These are phyloP conservation scores for Gallinago solitaria DNA, from an alignment of 2,797 vertebrate genomes.

Conservation along the genomic window DNA sequence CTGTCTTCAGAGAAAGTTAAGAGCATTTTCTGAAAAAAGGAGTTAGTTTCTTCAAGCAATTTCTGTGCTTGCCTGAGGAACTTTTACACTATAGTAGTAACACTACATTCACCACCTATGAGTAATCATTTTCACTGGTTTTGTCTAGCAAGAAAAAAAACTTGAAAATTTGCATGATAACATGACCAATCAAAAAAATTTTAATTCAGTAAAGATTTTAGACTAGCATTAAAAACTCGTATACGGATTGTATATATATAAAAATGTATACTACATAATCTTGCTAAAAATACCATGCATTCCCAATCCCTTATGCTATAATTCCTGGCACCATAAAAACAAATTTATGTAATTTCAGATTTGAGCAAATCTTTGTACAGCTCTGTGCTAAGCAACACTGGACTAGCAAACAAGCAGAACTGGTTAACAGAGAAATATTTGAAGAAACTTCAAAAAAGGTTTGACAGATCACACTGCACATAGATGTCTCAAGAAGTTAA, in stretches of 20 bases:
- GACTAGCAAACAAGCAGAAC: background rate
- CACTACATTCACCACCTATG: constrained; percentile 34
- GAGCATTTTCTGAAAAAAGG: background rate
- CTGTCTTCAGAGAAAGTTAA: background rate
- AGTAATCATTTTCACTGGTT: constrained; percentile 56
- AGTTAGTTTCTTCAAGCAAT: background rate
- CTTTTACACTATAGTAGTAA: constrained; percentile 33
- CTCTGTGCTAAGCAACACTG: background rate
- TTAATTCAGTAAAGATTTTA: constrained; percentile 17
- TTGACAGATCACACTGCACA: background rate
- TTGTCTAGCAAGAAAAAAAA: background rate
- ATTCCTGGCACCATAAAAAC: background rate
- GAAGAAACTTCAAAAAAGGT: background rate
- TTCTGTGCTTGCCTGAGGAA: background rate
- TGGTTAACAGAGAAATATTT: background rate
- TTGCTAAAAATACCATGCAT: constrained; percentile 3
- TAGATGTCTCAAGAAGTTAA: background rate
- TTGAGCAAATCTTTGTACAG: background rate
- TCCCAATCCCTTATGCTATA: background rate
- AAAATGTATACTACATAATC: background rate
- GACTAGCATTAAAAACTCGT: background rate
- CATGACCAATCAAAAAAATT: background rate
- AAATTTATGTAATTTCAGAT: background rate
- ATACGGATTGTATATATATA: background rate
- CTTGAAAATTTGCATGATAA: constrained; percentile 9